Percentiles rank a stretch among this genome's conserved stretches.
Conservation (phyloP, 1,140 invertebrate species). For the Zaprionus vittiger region DNA sequence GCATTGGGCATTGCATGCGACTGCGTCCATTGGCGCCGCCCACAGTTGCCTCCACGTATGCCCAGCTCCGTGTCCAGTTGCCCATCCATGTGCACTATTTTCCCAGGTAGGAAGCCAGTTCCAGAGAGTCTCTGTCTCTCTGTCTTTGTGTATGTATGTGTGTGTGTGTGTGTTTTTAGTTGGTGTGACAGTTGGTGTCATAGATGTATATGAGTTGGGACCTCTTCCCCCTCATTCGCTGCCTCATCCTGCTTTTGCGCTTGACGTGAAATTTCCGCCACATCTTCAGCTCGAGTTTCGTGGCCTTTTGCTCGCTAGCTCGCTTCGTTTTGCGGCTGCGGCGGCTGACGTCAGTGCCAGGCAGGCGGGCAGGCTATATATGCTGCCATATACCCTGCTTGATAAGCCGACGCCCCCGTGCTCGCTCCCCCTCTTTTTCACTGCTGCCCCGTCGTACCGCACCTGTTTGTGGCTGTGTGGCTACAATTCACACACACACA, state of each 20-base stretch:
- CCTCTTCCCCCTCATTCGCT: not conserved
- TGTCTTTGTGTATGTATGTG: too few species aligned
- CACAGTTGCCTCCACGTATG: slow-evolving; percentile 26
- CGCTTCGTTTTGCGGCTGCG: not conserved
- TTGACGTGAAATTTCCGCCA: slow-evolving; percentile 48
- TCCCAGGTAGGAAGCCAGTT: slow-evolving; percentile 67
- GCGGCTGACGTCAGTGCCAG: slow-evolving; percentile 42
- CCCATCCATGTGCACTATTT: slow-evolving; percentile 71
- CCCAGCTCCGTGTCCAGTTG: slow-evolving; percentile 58
- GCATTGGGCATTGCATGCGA: slow-evolving; percentile 17
- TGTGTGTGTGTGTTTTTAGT: not conserved
- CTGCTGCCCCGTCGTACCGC: not conserved
- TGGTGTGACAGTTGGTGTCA: slow-evolving; percentile 29
- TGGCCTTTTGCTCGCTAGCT: slow-evolving; percentile 12
- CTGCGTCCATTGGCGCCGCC: slow-evolving; percentile 27
- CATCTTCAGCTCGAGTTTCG: slow-evolving; percentile 67
- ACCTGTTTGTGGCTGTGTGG: slow-evolving; percentile 1
- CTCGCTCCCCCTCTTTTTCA: not conserved
- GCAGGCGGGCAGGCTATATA: not conserved
- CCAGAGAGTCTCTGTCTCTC: not conserved
- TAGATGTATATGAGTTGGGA: slow-evolving; percentile 49
- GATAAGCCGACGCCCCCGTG: not conserved
- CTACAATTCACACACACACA: not conserved
- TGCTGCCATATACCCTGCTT: slow-evolving; percentile 2
- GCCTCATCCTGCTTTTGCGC: slow-evolving; percentile 1